A percentile compares a stretch with the other conserved stretches of the same genome.
Evolutionary conservation across 2,113 vertebrate species (phyloP).

Genomic region (Sylvietta virens): DNA sequence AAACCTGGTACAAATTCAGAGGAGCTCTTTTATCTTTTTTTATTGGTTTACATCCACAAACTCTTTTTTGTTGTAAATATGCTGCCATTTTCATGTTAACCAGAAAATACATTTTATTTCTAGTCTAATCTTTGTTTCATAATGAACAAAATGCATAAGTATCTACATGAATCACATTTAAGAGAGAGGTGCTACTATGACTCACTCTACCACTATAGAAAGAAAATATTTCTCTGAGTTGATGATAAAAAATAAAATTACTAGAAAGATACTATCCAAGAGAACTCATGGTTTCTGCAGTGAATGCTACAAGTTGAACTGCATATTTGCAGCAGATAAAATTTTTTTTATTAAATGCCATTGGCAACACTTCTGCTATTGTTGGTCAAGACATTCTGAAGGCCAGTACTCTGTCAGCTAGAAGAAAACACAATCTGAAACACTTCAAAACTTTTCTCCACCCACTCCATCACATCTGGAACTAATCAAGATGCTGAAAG

Average conservation of each 20-base stretch:
- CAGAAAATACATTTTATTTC: background rate
- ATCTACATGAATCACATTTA: background rate
- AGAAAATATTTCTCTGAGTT: background rate
- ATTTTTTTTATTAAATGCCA: background rate
- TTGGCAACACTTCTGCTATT: background rate
- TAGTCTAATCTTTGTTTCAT: background rate
- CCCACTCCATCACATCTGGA: background rate
- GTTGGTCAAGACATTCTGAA: background rate
- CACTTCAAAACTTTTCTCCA: background rate
- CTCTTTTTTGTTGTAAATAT: background rate
- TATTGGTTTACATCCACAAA: background rate
- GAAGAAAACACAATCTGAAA: background rate
- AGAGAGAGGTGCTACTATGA: background rate
- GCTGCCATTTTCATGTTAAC: background rate
- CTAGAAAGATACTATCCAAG: background rate
- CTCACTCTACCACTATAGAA: background rate
- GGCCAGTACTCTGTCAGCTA: background rate
- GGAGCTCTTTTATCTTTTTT: background rate
- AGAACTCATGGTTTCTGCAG: background rate
- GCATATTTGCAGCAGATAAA: background rate
- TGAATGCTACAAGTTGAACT: background rate
- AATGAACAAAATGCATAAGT: background rate
- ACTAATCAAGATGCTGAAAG: background rate
- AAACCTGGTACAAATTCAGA: background rate
- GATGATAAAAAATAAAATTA: background rate